Percentiles rank a stretch among this genome's conserved stretches.
These are phyloP conservation scores for Pyralis farinalis DNA, from an alignment of 2,888 invertebrate species.

Conservation along the genomic window DNA sequence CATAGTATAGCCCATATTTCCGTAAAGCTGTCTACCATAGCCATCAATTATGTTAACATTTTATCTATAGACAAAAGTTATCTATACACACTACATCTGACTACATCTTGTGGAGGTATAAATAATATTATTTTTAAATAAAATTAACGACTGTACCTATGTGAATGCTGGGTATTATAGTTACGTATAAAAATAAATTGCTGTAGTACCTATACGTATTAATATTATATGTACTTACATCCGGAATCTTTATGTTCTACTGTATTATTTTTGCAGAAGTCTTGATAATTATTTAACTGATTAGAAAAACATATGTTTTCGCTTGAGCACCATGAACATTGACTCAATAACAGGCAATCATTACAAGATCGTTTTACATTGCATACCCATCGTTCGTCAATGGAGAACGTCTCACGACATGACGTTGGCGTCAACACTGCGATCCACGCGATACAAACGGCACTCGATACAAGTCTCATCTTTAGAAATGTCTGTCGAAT, in stretches of 20 bases:
- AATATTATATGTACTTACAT: too few relatives aligned
- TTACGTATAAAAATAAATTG: too few relatives aligned
- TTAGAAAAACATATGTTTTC: constrained; percentile 58
- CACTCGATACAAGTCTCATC: constrained; percentile 7
- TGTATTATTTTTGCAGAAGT: constrained; percentile 44
- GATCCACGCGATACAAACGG: constrained; percentile 23
- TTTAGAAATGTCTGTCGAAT: background rate
- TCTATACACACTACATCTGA: too few relatives aligned
- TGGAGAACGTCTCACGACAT: constrained; percentile 26
- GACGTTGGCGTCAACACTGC: constrained; percentile 21
- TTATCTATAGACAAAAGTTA: too few relatives aligned
- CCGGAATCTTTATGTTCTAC: constrained; percentile 47
- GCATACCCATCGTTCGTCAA: constrained; percentile 59
- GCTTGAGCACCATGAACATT: constrained; percentile 64
- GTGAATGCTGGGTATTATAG: too few relatives aligned
- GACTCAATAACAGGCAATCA: constrained; percentile 55
- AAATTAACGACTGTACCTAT: too few relatives aligned
- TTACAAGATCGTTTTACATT: constrained; percentile 54
- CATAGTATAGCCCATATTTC: too few relatives aligned
- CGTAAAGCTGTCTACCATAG: too few relatives aligned
- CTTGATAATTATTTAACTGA: constrained; percentile 26
- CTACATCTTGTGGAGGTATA: too few relatives aligned
- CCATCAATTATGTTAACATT: too few relatives aligned
- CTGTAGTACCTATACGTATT: too few relatives aligned
- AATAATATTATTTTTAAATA: too few relatives aligned